phyloP scores from a whole-genome alignment of 2,113 vertebrate species.

The Benitochromis conjunctus region DNA sequence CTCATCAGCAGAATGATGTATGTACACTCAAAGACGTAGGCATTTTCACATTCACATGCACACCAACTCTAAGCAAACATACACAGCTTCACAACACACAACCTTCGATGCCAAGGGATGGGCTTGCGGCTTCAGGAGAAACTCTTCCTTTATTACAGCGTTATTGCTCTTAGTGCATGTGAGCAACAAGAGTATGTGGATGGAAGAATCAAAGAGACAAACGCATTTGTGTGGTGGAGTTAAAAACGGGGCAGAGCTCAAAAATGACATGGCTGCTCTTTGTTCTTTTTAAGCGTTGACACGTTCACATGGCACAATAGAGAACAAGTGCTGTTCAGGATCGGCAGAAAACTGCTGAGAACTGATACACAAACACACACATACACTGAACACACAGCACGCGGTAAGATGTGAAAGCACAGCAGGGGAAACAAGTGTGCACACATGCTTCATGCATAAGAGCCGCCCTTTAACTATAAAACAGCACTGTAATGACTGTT shows the following conservation, averaged over 20 bases:
- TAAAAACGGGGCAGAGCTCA: slow-evolving; percentile 12
- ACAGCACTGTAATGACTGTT: background rate
- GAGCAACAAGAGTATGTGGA: background rate
- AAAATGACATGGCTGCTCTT: slow-evolving; percentile 20
- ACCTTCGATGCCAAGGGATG: background rate
- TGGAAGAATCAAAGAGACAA: slow-evolving; percentile 5
- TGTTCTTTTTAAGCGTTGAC: slow-evolving; percentile 16
- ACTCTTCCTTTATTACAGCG: background rate
- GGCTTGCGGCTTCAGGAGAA: background rate
- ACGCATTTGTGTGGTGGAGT: background rate
- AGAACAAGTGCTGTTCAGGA: background rate
- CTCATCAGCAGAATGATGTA: slow-evolving; percentile 58
- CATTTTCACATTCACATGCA: background rate
- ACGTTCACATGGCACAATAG: background rate
- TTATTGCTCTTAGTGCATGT: slow-evolving; percentile 6
- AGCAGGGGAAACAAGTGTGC: background rate
- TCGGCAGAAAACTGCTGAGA: slow-evolving; percentile 4
- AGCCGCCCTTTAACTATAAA: background rate
- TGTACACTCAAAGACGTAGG: slow-evolving; percentile 14
- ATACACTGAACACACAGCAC: background rate
- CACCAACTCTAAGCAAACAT: slow-evolving; percentile 17
- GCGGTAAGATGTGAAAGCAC: background rate
- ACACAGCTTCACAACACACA: slow-evolving; percentile 9
- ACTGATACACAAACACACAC: background rate
- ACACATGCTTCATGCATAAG: background rate